Base-by-base conservation (phyloP, 2,888 invertebrate genomes). In the Polydrusus tereticollis region DNA sequence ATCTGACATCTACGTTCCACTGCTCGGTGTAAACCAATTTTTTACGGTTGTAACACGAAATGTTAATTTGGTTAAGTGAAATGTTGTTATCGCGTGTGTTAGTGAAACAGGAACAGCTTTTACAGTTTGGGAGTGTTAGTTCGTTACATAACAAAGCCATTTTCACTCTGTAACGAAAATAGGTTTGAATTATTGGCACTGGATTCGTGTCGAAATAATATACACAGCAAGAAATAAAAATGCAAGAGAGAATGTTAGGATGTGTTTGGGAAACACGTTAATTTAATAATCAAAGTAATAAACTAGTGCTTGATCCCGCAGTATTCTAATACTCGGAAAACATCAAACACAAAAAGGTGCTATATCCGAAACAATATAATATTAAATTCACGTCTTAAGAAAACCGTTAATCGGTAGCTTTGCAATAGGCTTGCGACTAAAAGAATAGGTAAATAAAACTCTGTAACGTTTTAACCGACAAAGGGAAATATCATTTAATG, bases 101-200 rank as follows among this genome's bases (percentile, higher is more conserved):
- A 18, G 14, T 4, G n/a, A 18, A 55, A 55, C 52, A n/a, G 52
- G 52, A 55, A 55, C 52, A 55, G 52, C 18, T 16, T 55, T 55
- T 55, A 55, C 10, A 16, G 52, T 55, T n/a, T 29, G 52, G 52
- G 52, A 55, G 52, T 55, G 52, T 29, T 55, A 10, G 52, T 29
- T n/a, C n/a, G n/a, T n/a, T n/a, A 55, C 5, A 55, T 55, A 55
- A 55, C 52, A 29, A 55, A 55, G 52, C 18, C 29, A 55, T 55
- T 55, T 55, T 55, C 52, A 55, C 29, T 18, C 16, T 55, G 16
- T 29, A 55, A 18, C 29, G 16, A 29, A 55, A 55, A 29, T 26
- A 16, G 29, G 52, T 23, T 55, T 10, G 7, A 18, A 55, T n/a
- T n/a, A n/a, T n/a, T 8, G 7, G 29, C 29, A 55, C 52, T 8